Evolutionary conservation across 2,797 vertebrate genomes (phyloP).

Genomic region (Clamator glandarius): DNA sequence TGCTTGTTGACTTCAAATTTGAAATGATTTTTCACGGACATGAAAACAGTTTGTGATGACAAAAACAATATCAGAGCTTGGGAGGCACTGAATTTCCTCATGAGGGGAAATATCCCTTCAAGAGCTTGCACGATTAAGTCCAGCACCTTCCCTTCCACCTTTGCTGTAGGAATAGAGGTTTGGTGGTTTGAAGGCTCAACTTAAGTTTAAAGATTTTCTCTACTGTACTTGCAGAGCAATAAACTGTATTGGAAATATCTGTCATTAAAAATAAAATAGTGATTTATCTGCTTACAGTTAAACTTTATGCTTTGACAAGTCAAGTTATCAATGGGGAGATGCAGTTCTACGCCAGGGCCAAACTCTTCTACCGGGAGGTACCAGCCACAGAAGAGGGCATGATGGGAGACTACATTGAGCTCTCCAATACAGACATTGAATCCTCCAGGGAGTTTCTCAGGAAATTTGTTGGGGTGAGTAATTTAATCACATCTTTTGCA

Average conservation of each 20-base stretch:
- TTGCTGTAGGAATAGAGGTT: background rate
- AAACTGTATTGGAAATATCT: background rate
- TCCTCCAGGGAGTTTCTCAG: slow-evolving; percentile 89
- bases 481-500: background rate
- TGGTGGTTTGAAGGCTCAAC: background rate
- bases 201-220: background rate
- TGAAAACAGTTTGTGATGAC: background rate
- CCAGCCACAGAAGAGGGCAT: slow-evolving; percentile 94
- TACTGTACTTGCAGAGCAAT: background rate
- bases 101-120: background rate
- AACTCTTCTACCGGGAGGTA: slow-evolving; percentile 92
- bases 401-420: slow-evolving; percentile 95
- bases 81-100: background rate
- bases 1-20: background rate
- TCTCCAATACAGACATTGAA: slow-evolving; percentile 88
- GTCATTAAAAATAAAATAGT: background rate
- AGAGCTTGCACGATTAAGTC: background rate
- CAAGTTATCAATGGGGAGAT: slow-evolving; percentile 95
- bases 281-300: slow-evolving; percentile 83
- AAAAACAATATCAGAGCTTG: background rate
- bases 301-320: slow-evolving; percentile 92
- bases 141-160: background rate
- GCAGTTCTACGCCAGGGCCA: slow-evolving; percentile 94
- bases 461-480: slow-evolving; percentile 92
- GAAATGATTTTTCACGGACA: background rate